These are phyloP conservation scores for Anhinga rufa DNA, from an alignment of 2,113 vertebrate species.

Conservation along the genomic window DNA sequence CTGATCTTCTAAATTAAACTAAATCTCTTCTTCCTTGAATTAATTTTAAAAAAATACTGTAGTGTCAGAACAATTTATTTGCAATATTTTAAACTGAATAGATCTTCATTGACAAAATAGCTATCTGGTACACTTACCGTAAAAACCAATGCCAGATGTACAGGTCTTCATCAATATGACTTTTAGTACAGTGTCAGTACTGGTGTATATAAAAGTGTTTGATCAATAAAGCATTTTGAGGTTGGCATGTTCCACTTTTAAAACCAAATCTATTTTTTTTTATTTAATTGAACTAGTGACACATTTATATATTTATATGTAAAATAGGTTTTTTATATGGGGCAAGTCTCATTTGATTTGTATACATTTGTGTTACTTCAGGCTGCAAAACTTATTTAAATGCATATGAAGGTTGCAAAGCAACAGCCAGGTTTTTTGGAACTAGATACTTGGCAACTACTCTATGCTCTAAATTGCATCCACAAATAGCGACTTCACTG, in stretches of 20 bases:
- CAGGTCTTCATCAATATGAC: not conserved
- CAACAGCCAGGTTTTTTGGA: not conserved
- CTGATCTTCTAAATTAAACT: conserved; percentile 46
- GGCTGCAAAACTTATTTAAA: not conserved
- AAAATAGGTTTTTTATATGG: not conserved
- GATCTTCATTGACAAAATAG: not conserved
- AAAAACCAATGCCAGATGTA: not conserved
- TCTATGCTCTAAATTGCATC: not conserved
- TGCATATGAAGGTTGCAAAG: not conserved
- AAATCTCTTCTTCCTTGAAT: not conserved
- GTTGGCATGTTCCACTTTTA: not conserved
- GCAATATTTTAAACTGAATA: not conserved
- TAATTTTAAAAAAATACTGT: not conserved
- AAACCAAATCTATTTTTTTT: not conserved
- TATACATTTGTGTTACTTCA: not conserved
- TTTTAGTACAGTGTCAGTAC: not conserved
- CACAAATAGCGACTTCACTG: not conserved
- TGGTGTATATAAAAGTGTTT: not conserved
- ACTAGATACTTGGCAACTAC: not conserved
- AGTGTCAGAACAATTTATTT: not conserved
- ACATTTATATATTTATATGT: not conserved
- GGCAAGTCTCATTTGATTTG: not conserved
- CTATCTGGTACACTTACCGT: not conserved
- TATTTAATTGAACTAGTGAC: not conserved
- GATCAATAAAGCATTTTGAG: not conserved